Conservation (phyloP, 2,888 invertebrate species). For the Drosophila suboccidentalis region DNA sequence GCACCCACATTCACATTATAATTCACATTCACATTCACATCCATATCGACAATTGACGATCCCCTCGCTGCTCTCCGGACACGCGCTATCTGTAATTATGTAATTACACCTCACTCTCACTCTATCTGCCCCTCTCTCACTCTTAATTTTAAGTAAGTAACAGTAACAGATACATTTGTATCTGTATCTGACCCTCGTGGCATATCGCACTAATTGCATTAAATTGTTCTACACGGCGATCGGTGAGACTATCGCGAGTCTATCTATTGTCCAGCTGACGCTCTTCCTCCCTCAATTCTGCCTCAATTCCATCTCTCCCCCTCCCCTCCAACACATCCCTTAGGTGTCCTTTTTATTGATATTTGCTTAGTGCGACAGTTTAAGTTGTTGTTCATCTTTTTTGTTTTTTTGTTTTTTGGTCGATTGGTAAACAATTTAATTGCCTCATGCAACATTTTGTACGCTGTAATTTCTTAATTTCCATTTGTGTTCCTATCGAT, state of each 20-base stretch:
- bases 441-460: slow-evolving; percentile 41
- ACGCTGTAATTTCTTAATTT: slow-evolving; percentile 69
- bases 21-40: background rate
- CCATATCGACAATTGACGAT: slow-evolving; percentile 8
- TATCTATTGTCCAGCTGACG: slow-evolving; percentile 66
- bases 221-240: slow-evolving; percentile 72
- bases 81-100: slow-evolving; percentile 67
- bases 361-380: slow-evolving; percentile 54
- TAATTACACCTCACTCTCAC: slow-evolving; percentile 37
- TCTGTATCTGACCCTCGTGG: slow-evolving; percentile 17
- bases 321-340: slow-evolving; percentile 17
- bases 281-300: slow-evolving; percentile 11
- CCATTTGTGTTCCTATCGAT: slow-evolving; percentile 30
- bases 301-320: background rate
- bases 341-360: slow-evolving; percentile 14
- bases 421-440: slow-evolving; percentile 62
- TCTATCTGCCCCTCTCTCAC: background rate
- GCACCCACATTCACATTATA: slow-evolving; percentile 42
- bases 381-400: slow-evolving; percentile 32
- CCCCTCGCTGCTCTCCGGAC: slow-evolving; percentile 38
- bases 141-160: background rate
- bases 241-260: slow-evolving; percentile 14
- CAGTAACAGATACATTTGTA: background rate
- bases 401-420: slow-evolving; percentile 15
- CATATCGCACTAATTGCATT: slow-evolving; percentile 79